Conservation (phyloP, 2,888 invertebrate species). For the Temnothorax rugatulus region DNA sequence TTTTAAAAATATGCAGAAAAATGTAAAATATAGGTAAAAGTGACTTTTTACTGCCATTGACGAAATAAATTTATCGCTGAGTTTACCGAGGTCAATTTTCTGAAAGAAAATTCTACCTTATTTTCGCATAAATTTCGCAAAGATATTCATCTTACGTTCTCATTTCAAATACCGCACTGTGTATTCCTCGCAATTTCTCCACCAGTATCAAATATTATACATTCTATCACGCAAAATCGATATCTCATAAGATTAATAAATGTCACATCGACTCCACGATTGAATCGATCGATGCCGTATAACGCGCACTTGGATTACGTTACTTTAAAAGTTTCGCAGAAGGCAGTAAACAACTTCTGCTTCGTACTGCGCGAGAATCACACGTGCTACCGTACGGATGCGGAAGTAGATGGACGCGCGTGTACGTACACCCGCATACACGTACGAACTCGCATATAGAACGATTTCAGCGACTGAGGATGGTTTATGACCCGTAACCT, state of each 20-base stretch:
- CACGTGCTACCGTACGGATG: slow-evolving; percentile 56
- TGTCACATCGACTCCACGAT: slow-evolving; percentile 28
- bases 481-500: slow-evolving; percentile 84
- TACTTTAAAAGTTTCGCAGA: slow-evolving; percentile 74
- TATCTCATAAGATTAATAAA: slow-evolving; percentile 45
- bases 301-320: slow-evolving; percentile 73
- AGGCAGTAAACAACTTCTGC: slow-evolving; percentile 72
- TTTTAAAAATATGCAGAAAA: not conserved
- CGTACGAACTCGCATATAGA: slow-evolving; percentile 71
- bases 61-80: not conserved
- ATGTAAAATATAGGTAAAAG: not conserved
- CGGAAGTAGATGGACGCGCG: slow-evolving; percentile 54
- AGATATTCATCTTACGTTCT: slow-evolving; percentile 16
- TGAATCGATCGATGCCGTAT: slow-evolving; percentile 47
- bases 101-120: not conserved
- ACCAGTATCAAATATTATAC: slow-evolving; percentile 1
- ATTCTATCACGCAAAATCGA: slow-evolving; percentile 40
- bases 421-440: slow-evolving; percentile 69
- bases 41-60: not conserved
- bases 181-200: slow-evolving; percentile 16
- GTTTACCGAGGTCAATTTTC: not conserved
- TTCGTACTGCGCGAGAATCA: slow-evolving; percentile 55
- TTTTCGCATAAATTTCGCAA: not conserved
- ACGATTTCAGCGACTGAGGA: slow-evolving; percentile 80
- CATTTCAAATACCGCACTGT: not conserved